Evolutionary conservation across 2,888 invertebrate genomes (phyloP), one percentile per base, ranked within the genome.

Genomic region (Drosophila bunnanda): DNA sequence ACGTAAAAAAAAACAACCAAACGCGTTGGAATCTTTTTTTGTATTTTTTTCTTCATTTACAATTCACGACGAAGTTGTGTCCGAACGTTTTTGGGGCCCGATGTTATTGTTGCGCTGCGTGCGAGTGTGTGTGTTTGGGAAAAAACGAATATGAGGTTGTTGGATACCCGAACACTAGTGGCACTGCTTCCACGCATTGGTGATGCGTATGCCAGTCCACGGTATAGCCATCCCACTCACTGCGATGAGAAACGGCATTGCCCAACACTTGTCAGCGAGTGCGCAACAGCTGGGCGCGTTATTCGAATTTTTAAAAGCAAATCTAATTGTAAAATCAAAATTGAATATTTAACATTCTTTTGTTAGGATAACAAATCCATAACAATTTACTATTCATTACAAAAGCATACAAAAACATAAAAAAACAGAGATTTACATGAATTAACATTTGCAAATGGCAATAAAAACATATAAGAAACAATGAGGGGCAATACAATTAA

Each of bases 11-110:
- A 70, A 70, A 73, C 79, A 80, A 78, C 67, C 75, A 58, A 71
- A 43, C 75, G 82, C 76, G 66, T 72, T 84, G 74, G 79, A 75
- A 59, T 71, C 75, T 72, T 70, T 72, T 71, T 82, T 82, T 75
- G 62, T 79, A 75, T 77, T 82, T 80, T 69, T 69, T 69, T 54
- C 50, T 67, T 38, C 57, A 57, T 72, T 72, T 65, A 72, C 72
- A 72, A 84, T 81, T 84, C 82, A 84, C 82, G 88, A 87, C 82
- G 88, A 88, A 87, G 88, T 77, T 71, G 68, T 77, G 70, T 78
- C 68, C 67, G 74, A 82, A 77, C 76, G 78, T 71, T 82, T 84
- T 79, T 84, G 77, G 87, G 71, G 81, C 67, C 84, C 81, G 84
- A 86, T 78, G 84, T 81, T 82, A 79, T 82, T 82, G 85, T 82